These are phyloP conservation scores for Lycaon pictus DNA, from an alignment of 2,113 vertebrate genomes.

Conservation along the genomic window DNA sequence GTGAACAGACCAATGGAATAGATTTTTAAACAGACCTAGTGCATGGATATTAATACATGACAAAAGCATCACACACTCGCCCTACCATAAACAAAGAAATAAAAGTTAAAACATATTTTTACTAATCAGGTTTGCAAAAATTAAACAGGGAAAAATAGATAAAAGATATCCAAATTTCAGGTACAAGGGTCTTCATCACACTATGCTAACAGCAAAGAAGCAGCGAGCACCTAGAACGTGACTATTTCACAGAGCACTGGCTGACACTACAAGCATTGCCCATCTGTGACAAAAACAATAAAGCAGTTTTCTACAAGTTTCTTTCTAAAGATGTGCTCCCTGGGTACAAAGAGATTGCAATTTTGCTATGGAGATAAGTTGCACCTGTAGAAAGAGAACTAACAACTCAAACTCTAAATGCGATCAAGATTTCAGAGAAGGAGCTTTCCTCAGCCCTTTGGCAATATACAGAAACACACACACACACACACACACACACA, in stretches of 20 bases:
- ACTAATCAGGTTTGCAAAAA: background rate
- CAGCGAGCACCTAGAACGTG: background rate
- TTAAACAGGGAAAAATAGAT: background rate
- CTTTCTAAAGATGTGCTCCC: background rate
- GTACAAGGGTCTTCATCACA: background rate
- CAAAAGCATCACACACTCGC: background rate
- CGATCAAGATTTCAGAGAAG: background rate
- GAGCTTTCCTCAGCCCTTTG: background rate
- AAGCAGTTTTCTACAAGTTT: background rate
- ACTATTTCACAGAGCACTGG: background rate
- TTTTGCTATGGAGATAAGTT: background rate
- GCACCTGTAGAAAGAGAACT: background rate
- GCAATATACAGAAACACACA: background rate
- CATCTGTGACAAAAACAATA: background rate
- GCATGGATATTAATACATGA: background rate
- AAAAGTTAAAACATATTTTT: slow-evolving; percentile 14
- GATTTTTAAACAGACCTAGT: background rate
- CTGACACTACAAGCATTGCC: background rate
- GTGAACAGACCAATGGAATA: background rate
- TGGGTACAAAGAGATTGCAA: background rate
- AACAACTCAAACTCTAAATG: background rate
- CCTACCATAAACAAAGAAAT: slow-evolving; percentile 10
- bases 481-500: background rate
- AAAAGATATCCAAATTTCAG: background rate
- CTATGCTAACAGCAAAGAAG: background rate